Evolutionary conservation across 53 echinoderm and acorn worm species (phyloP), one percentile per base, ranked within the genome.

Genomic region (Astropecten irregularis): DNA sequence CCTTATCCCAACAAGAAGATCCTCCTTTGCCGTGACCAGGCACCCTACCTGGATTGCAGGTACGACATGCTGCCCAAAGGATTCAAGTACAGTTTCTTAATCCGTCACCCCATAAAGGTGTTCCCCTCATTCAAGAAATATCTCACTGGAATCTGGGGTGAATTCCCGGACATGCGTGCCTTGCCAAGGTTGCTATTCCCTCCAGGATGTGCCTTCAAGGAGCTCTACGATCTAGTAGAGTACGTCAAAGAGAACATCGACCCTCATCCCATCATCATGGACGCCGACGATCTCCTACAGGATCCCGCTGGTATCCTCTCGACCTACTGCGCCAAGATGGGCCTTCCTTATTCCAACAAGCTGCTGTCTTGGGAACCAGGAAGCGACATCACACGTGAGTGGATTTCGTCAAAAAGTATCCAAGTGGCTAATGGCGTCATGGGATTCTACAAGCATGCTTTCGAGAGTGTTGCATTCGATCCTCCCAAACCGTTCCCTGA

Each of bases 41-140:
- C 62, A 4, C 18, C 16, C 2, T 62, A 62, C 34, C 62, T 62
- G 62, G 5, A 34, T 9, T 31, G 62, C 15, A 32, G 62, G 33
- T 62, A 62, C 62, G 62, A 62, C 62, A 62, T 62, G 34, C 16
- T 62, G 65, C 58, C 58, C 28, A 15, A 20, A 25, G 58, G 58
- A 22, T 58, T 58, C 28, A 58, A 58, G 58, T 58, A 58, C 58
- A 58, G 58, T 27, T 58, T 58, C 27, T 11, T 58, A 7, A 58
- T 58, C 27, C 27, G 20, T 20, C 42, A 42, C 42, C 42, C 42
- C 42, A 42, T 42, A 6, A 58, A 58, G 58, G 58, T 58, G 2
- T 22, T 27, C 20, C 25, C 7, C 26, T 58, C 58, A 23, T 58
- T 21, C 18, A 58, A 58, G 58, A 58, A 58, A 20, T 27, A 18